Evolutionary conservation across 2,797 vertebrate species (phyloP).

Genomic region (Podarcis lilfordi): DNA sequence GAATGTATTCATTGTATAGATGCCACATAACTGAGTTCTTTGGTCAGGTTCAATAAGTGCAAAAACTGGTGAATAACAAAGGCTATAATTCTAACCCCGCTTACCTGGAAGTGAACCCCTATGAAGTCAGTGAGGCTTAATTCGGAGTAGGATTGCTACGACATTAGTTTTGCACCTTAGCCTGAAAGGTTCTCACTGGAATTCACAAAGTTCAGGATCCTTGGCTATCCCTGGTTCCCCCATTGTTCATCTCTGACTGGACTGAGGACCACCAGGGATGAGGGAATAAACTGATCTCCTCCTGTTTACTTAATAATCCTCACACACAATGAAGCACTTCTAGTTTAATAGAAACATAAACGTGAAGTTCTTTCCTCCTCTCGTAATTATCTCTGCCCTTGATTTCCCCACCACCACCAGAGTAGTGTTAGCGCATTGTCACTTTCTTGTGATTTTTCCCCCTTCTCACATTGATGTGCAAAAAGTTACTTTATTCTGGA

Average conservation of each 20-base stretch:
- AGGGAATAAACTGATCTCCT: neutral
- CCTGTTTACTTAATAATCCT: neutral
- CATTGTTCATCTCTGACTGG: neutral
- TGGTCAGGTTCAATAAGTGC: neutral
- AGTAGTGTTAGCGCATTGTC: neutral
- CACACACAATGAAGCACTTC: constrained; percentile 4
- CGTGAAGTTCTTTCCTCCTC: neutral
- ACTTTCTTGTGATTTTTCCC: neutral
- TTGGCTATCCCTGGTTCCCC: neutral
- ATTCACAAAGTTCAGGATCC: neutral
- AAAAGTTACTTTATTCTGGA: neutral
- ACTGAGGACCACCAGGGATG: neutral
- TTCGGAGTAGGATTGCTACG: no score
- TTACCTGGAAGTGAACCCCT: no score
- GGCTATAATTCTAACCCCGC: no score
- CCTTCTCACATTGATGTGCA: constrained; percentile 15
- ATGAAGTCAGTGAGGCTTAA: no score
- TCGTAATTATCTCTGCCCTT: neutral
- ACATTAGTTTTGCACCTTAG: neutral
- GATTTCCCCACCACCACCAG: neutral
- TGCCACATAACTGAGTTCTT: neutral
- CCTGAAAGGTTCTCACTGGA: no score
- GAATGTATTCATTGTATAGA: neutral
- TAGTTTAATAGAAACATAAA: constrained; percentile 19
- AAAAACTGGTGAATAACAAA: neutral